Percentiles rank a stretch among this genome's conserved stretches.
Conservation (phyloP, 1,140 invertebrate genomes). For the Philopotamus ludificatus region DNA sequence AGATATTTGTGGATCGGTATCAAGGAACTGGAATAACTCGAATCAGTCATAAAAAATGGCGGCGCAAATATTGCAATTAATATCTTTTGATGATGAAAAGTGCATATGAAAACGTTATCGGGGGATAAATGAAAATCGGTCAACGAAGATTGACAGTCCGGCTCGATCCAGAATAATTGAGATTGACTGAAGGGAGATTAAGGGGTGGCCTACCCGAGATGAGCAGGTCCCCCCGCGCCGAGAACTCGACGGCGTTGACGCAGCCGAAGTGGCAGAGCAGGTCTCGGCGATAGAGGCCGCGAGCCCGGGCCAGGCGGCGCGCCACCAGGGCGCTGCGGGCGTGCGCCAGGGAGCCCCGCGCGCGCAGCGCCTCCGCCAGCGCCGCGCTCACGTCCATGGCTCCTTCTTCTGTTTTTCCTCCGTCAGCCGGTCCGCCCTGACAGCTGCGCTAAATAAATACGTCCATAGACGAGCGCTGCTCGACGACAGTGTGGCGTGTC, state of each 20-base stretch:
- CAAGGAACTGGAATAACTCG: too few relatives aligned
- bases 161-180: too few relatives aligned
- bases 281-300: conserved; percentile 81
- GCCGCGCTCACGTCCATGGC: not conserved
- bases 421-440: not conserved
- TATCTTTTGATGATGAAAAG: too few relatives aligned
- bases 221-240: conserved; percentile 78
- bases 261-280: conserved; percentile 89
- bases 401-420: not conserved
- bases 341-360: conserved; percentile 44
- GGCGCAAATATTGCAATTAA: too few relatives aligned
- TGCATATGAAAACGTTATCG: too few relatives aligned
- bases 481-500: too few relatives aligned
- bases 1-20: too few relatives aligned
- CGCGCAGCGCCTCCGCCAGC: not conserved
- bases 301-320: conserved; percentile 63
- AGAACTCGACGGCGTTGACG: conserved; percentile 96
- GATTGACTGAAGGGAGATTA: too few relatives aligned
- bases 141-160: too few relatives aligned
- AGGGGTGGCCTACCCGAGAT: conserved; percentile 77
- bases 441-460: too few relatives aligned
- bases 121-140: too few relatives aligned
- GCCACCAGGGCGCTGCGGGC: conserved; percentile 58
- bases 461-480: not conserved
- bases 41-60: too few relatives aligned